These are phyloP conservation scores for Limanda limanda DNA, from an alignment of 2,113 vertebrate genomes.

Conservation along the genomic window DNA sequence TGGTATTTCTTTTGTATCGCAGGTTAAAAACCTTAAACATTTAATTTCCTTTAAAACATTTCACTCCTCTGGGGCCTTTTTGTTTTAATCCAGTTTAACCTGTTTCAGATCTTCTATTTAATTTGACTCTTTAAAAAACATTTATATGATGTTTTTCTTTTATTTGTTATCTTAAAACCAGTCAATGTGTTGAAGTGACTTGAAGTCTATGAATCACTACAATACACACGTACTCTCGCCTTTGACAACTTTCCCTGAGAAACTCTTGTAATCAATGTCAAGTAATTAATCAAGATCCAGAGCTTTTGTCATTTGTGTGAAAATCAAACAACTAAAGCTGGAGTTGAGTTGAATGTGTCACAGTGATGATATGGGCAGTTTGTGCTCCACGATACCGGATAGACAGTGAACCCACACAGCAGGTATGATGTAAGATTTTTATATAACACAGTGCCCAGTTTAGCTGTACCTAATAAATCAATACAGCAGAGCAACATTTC, in stretches of 20 bases:
- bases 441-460: conserved; percentile 59
- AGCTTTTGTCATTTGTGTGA: no score
- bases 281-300: no score
- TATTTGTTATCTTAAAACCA: no score
- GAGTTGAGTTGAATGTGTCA: neutral
- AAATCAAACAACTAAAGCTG: no score
- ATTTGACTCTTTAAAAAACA: no score
- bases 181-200: no score
- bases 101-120: neutral
- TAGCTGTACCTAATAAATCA: conserved; percentile 58
- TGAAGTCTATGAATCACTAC: no score
- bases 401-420: conserved; percentile 56
- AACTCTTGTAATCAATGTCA: no score
- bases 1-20: neutral
- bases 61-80: neutral
- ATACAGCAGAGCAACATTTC: conserved; percentile 36
- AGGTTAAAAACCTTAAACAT: neutral
- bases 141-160: no score
- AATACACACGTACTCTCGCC: no score
- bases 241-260: no score
- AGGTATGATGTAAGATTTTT: conserved; percentile 66
- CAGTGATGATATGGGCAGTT: neutral
- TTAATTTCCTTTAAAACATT: no score
- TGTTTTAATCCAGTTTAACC: neutral
- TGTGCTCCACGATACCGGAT: conserved; percentile 20